Evolutionary conservation across 2,888 invertebrate species (phyloP), one percentile per base, ranked within the genome.

Genomic region (Eurois occulta): DNA sequence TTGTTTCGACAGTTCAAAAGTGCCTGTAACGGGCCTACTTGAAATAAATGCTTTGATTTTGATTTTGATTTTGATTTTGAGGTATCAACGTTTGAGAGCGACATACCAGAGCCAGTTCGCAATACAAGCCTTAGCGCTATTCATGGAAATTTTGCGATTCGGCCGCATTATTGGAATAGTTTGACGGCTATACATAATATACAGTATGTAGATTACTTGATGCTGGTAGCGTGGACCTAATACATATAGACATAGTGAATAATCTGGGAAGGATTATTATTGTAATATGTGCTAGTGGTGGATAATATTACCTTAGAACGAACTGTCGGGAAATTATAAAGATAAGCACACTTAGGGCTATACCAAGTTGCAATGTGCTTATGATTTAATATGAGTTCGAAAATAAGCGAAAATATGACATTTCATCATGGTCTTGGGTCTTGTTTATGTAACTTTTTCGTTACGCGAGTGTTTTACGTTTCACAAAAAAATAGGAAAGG

Each of bases 81-180:
- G n/a, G n/a, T n/a, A 60, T 11, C 32, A 18, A 35, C n/a, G 8
- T 41, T 48, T 60, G 72, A 72, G 18, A 48, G 28, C 13, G 43
- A 43, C 72, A 77, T 80, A 43, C 48, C 77, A 11, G 48, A 48
- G 4, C 18, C 21, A 41, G 60, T 62, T 72, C 46, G 21, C 43
- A 46, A 11, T n/a, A 64, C 55, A 38, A 75, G 1, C 21, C 35
- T 35, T 77, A 77, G 28, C 28, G 24, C 41, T 16, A 38, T 60
- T 58, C 24, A 43, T 43, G 21, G 83, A 58, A 58, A 77, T 62
- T 82, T 52, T 66, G 48, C 48, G 35, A 76, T 58, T 43, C 18
- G 55, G 18, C 18, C 16, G 58, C 77, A 77, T 58, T 78, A 83
- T 77, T 78, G 65, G 48, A 83, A 83, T 83, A 60, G 58, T 78